Conservation (phyloP, 1,140 invertebrate genomes). For the Lepidurus arcticus region DNA sequence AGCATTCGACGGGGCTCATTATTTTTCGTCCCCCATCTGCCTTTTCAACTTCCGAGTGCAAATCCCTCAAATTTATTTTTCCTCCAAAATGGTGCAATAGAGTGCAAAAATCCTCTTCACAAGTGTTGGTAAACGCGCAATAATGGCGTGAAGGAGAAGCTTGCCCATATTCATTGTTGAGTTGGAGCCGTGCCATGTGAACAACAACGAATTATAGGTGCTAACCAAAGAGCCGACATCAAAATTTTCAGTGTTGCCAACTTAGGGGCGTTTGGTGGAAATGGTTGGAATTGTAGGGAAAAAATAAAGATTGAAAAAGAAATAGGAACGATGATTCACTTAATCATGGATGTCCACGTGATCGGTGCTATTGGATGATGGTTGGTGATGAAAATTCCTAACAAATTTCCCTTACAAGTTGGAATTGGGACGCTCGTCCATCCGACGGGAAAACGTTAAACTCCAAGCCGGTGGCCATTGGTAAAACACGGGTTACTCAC, state of each 20-base stretch:
- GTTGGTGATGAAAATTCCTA: neutral
- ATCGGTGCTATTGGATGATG: no score
- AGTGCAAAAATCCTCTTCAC: no score
- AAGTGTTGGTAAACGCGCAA: no score
- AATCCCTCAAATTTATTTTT: neutral
- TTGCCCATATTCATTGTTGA: neutral
- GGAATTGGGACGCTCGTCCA: neutral
- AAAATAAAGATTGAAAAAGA: no score
- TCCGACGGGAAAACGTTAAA: constrained; percentile 8
- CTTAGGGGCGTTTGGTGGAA: no score
- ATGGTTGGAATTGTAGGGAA: no score
- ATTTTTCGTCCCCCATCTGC: neutral
- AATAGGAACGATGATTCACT: no score
- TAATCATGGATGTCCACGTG: no score
- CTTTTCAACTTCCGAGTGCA: neutral
- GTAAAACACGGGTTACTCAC: no score
- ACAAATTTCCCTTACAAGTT: neutral
- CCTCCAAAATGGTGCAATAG: neutral
- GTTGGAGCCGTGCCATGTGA: constrained; percentile 1
- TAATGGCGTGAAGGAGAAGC: no score
- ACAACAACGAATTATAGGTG: neutral
- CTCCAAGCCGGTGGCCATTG: neutral
- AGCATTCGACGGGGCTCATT: no score
- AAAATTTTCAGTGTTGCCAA: no score
- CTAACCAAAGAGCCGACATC: neutral